Evolutionary conservation across 2,888 invertebrate species (phyloP).

Genomic region (Pocota personata): DNA sequence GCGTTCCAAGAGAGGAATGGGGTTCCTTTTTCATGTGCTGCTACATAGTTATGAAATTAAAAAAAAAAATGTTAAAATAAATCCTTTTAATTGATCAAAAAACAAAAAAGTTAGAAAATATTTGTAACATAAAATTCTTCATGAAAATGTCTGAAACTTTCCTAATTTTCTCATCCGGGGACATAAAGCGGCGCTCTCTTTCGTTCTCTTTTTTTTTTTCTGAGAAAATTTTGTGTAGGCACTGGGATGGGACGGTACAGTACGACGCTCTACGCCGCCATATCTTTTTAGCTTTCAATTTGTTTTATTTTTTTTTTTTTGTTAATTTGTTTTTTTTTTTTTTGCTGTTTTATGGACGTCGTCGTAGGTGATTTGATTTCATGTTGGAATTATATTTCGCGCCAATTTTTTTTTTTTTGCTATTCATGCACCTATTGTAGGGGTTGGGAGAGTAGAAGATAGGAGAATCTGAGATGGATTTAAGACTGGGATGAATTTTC

Average conservation of each 20-base stretch:
- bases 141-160: not conserved
- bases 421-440: not conserved
- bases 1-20: not conserved
- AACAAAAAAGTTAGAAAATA: not conserved
- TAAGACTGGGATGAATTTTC: not conserved
- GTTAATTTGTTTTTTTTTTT: not conserved
- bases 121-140: not conserved
- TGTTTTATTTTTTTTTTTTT: slow-evolving; percentile 34
- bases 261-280: slow-evolving; percentile 57
- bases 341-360: slow-evolving; percentile 20
- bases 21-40: not conserved
- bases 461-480: not conserved
- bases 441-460: not conserved
- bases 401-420: slow-evolving; percentile 69
- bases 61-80: not conserved
- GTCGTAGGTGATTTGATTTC: slow-evolving; percentile 61
- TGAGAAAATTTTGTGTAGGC: slow-evolving; percentile 22
- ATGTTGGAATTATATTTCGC: slow-evolving; percentile 69
- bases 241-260: slow-evolving; percentile 28
- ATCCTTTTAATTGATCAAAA: not conserved
- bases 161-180: not conserved
- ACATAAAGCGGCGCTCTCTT: not conserved
- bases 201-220: slow-evolving; percentile 22
- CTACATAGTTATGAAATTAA: not conserved
- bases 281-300: slow-evolving; percentile 32